Evolutionary conservation across 2,113 vertebrate species (phyloP).

Genomic region (Etheostoma cragini): DNA sequence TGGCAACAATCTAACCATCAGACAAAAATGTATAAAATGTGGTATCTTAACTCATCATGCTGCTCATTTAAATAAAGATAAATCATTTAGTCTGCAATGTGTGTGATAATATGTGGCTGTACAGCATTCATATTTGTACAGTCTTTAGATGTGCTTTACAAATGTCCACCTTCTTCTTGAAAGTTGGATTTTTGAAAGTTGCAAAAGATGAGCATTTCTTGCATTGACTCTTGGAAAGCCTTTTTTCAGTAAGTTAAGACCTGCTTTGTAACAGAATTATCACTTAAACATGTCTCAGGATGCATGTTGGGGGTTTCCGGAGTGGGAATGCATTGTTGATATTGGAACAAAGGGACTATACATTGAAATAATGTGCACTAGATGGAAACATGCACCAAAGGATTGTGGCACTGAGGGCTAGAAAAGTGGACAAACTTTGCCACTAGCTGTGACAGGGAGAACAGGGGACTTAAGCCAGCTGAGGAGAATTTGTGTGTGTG

Average conservation of each 20-base stretch:
- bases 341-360: slow-evolving; percentile 12
- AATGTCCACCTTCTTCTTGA: background rate
- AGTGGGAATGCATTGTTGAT: background rate
- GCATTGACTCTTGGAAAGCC: background rate
- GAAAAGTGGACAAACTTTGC: slow-evolving; percentile 55
- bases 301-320: slow-evolving; percentile 35
- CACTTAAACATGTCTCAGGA: slow-evolving; percentile 2
- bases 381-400: background rate
- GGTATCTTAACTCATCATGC: slow-evolving; percentile 7
- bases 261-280: slow-evolving; percentile 10
- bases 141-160: background rate
- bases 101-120: background rate
- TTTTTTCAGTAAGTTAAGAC: slow-evolving; percentile 2
- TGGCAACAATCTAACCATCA: slow-evolving; percentile 30
- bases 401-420: slow-evolving; percentile 10
- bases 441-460: slow-evolving; percentile 55
- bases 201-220: background rate
- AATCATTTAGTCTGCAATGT: slow-evolving; percentile 7
- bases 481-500: slow-evolving; percentile 35
- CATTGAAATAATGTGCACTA: slow-evolving; percentile 9
- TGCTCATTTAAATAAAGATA: slow-evolving; percentile 38
- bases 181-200: background rate
- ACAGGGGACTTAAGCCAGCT: slow-evolving; percentile 36
- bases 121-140: background rate
- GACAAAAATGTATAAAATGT: slow-evolving; percentile 3